Percentiles rank a stretch among this genome's conserved stretches.
Evolutionary conservation across 2,888 invertebrate genomes (phyloP).

Genomic region (Ypsolopha sequella): DNA sequence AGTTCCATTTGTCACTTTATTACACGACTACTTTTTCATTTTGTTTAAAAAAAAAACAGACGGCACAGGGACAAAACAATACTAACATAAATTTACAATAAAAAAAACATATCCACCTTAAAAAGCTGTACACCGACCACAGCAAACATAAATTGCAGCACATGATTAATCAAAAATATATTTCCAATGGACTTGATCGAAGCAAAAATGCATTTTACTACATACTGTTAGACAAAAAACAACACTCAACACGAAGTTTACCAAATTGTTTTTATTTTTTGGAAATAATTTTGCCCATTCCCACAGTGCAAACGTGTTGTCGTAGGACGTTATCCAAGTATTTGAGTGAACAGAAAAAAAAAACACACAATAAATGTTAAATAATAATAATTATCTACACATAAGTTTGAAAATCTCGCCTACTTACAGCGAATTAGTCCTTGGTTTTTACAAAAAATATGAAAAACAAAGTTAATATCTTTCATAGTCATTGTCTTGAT

Average conservation of each 20-base stretch:
- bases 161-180: slow-evolving; percentile 99
- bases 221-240: slow-evolving; percentile 78
- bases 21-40: no score
- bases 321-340: background rate
- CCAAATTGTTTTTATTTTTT: slow-evolving; percentile 8
- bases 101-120: slow-evolving; percentile 75
- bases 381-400: background rate
- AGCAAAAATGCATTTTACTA: slow-evolving; percentile 99
- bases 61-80: slow-evolving; percentile 3
- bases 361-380: background rate
- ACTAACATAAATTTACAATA: slow-evolving; percentile 6
- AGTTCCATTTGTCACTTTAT: background rate
- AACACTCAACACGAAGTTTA: slow-evolving; percentile 19
- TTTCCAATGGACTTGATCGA: slow-evolving; percentile 98
- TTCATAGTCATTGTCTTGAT: slow-evolving; percentile 21
- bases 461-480: slow-evolving; percentile 20
- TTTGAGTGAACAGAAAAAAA: background rate
- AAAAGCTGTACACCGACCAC: slow-evolving; percentile 99
- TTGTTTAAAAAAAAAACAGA: no score
- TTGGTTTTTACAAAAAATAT: no score
- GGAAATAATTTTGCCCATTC: background rate
- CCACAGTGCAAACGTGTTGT: no score
- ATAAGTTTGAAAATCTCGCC: background rate
- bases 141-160: slow-evolving; percentile 99
- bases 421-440: background rate